Percentiles rank a stretch among this genome's conserved stretches.
phyloP scores from a whole-genome alignment of 2,113 vertebrate genomes.

The Caloenas nicobarica region DNA sequence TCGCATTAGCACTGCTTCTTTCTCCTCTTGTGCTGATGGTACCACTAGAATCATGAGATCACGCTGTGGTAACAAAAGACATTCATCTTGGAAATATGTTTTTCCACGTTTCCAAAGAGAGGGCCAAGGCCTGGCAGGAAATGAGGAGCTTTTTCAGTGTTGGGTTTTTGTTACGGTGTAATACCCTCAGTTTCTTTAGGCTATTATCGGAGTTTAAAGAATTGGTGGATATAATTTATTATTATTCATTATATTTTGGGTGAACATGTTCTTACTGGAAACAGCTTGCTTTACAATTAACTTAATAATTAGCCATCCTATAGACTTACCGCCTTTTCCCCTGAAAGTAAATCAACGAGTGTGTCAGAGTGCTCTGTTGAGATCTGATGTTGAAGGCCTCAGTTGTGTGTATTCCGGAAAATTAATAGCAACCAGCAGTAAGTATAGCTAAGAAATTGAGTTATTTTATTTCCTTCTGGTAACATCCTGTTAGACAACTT shows the following conservation, averaged over 20 bases:
- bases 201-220: background rate
- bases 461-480: conserved; percentile 21
- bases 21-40: background rate
- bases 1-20: background rate
- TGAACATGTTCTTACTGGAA: background rate
- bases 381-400: background rate
- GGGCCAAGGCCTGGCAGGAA: background rate
- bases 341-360: background rate
- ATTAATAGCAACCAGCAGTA: background rate
- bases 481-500: background rate
- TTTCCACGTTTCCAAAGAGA: background rate
- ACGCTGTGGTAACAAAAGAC: background rate
- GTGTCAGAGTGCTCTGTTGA: background rate
- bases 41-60: background rate
- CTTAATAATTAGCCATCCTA: background rate
- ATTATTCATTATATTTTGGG: background rate
- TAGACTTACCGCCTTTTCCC: background rate
- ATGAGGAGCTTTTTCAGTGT: background rate
- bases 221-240: background rate
- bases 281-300: background rate
- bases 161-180: background rate
- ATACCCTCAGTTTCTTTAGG: background rate
- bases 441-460: background rate
- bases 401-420: background rate
- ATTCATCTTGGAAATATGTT: background rate